Percentiles rank a stretch among this genome's conserved stretches.
These are phyloP conservation scores for Chloroclysta siterata DNA, from an alignment of 2,888 invertebrate species.

Conservation along the genomic window DNA sequence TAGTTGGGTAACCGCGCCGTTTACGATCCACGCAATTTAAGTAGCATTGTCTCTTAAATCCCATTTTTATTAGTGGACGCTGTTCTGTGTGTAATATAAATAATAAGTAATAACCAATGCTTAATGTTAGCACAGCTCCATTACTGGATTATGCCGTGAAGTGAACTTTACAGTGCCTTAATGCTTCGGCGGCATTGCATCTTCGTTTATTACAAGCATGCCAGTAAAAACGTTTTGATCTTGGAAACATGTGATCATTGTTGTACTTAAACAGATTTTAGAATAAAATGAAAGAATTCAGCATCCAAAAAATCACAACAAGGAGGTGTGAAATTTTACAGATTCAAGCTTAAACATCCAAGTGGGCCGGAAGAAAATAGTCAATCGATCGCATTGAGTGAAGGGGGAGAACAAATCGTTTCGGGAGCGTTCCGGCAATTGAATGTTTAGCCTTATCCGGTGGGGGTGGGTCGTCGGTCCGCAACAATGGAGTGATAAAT, in stretches of 20 bases:
- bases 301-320: slow-evolving; percentile 18
- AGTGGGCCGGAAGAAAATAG: slow-evolving; percentile 63
- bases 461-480: slow-evolving; percentile 75
- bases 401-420: slow-evolving; percentile 75
- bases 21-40: slow-evolving; percentile 68
- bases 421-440: slow-evolving; percentile 79
- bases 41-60: slow-evolving; percentile 64
- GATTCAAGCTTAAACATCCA: slow-evolving; percentile 49
- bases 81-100: slow-evolving; percentile 35
- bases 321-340: slow-evolving; percentile 36
- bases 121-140: slow-evolving; percentile 16
- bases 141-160: slow-evolving; percentile 11
- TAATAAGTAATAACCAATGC: slow-evolving; percentile 22
- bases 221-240: slow-evolving; percentile 1
- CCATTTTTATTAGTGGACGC: slow-evolving; percentile 47
- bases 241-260: not conserved
- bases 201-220: slow-evolving; percentile 16
- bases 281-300: not conserved
- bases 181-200: slow-evolving; percentile 8
- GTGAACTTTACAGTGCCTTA: slow-evolving; percentile 15
- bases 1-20: slow-evolving; percentile 74
- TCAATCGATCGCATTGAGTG: slow-evolving; percentile 67
- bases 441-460: slow-evolving; percentile 83
- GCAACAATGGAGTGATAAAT: slow-evolving; percentile 84
- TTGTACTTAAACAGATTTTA: no score